Evolutionary conservation across 2,888 invertebrate species (phyloP), one percentile per base, ranked within the genome.

Genomic region (Meloe dianella): DNA sequence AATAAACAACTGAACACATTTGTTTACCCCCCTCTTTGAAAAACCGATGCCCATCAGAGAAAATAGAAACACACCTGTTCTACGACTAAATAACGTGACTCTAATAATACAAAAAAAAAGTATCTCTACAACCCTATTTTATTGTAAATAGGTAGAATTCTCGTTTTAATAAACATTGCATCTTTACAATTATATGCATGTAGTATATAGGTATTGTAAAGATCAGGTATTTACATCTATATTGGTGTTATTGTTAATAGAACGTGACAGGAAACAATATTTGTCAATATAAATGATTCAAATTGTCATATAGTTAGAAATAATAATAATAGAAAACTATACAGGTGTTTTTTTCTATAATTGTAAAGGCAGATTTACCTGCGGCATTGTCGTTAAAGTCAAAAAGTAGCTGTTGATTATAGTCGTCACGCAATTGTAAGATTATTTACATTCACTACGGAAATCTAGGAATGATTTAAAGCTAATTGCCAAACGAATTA

Each of bases 41-140:
- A 47, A 20, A 47, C 20, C 5, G 17, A 20, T 20, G 6, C 14
- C n/a, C 38, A 1, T 7, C 1, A 32, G 1, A 32, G 10, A 47
- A 47, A n/a, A n/a, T n/a, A n/a, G n/a, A n/a, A n/a, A n/a, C n/a
- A 47, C 47, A 47, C 47, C 47, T 47, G 47, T 47, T 47, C 47
- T 47, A 47, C 7, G 38, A 20, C n/a, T n/a, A 20, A 47, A 20
- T 47, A 17, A 47, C 47, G 47, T 47, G 47, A 47, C 47, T 20
- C 9, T 47, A 47, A 47, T 20, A 47, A 47, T 47, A 20, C 4
- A 9, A 47, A 17, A 7, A 17, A 5, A 7, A 8, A 20, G 1
- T 47, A 47, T 20, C 1, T n/a, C 20, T 9, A 47, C 20, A 47
- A 47, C 47, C 47, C 47, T 20, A 10, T n/a, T 47, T 47, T 47